Conservation (phyloP, 2,888 invertebrate genomes). For the Parnassius apollo region DNA sequence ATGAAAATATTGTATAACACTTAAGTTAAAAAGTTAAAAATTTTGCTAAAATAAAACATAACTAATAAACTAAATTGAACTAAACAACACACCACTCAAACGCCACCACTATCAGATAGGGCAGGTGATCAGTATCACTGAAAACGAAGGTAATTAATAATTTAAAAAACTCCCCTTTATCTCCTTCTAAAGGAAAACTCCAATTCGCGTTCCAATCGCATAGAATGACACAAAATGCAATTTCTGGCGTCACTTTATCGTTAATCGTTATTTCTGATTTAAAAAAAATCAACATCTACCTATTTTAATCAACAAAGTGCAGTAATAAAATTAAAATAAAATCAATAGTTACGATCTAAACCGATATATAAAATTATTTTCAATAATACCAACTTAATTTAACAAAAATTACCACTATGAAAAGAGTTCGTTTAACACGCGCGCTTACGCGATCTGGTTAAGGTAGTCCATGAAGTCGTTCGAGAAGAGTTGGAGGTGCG, state of each 20-base stretch:
- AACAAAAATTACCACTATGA: slow-evolving; percentile 70
- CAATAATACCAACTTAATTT: slow-evolving; percentile 80
- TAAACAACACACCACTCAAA: slow-evolving; percentile 77
- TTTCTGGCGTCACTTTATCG: slow-evolving; percentile 69
- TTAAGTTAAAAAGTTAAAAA: slow-evolving; percentile 75
- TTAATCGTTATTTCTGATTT: slow-evolving; percentile 53
- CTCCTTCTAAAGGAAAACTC: slow-evolving; percentile 63
- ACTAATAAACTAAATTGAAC: slow-evolving; percentile 82
- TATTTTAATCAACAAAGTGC: slow-evolving; percentile 71
- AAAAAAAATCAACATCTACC: slow-evolving; percentile 68
- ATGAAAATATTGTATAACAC: slow-evolving; percentile 79
- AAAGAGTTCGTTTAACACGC: slow-evolving; percentile 43
- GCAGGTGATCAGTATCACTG: slow-evolving; percentile 72
- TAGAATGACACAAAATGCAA: slow-evolving; percentile 62
- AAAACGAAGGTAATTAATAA: slow-evolving; percentile 70
- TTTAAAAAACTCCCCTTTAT: slow-evolving; percentile 53
- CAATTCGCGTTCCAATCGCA: slow-evolving; percentile 53
- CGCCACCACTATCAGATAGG: slow-evolving; percentile 70
- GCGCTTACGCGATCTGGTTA: slow-evolving; percentile 80
- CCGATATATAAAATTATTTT: slow-evolving; percentile 78
- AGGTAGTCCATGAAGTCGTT: slow-evolving; percentile 83
- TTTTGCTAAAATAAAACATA: slow-evolving; percentile 82
- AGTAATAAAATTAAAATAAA: slow-evolving; percentile 79
- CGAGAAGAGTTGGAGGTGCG: slow-evolving; percentile 81
- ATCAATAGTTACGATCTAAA: slow-evolving; percentile 78